phyloP scores from a whole-genome alignment of 2,797 vertebrate genomes.

The Eidolon dupreanum region DNA sequence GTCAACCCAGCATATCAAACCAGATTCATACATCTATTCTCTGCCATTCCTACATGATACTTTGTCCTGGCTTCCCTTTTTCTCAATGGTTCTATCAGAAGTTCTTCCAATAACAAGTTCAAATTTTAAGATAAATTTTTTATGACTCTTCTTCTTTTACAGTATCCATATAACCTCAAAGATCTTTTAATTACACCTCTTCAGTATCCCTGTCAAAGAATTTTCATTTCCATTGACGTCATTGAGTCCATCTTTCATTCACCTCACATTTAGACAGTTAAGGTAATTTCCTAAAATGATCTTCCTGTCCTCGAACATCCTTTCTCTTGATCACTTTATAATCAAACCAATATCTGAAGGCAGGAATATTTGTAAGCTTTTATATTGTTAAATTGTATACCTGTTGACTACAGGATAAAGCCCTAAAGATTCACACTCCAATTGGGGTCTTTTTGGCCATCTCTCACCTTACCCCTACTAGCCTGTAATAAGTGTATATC shows the following conservation, averaged over 20 bases:
- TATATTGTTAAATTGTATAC: neutral
- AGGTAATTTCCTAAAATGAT: neutral
- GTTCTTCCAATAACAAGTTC: neutral
- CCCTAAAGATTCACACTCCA: neutral
- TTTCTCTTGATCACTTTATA: neutral
- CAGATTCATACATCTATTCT: neutral
- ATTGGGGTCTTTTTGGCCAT: neutral
- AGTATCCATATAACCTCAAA: neutral
- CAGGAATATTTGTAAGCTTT: neutral
- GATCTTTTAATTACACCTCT: neutral
- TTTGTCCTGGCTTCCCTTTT: neutral
- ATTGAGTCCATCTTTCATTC: neutral
- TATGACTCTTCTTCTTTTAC: neutral
- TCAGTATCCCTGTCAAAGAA: neutral
- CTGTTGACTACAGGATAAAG: neutral
- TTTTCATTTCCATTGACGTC: neutral
- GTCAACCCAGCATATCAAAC: neutral
- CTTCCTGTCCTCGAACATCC: neutral
- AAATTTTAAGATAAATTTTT: neutral
- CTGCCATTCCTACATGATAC: neutral
- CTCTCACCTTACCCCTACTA: neutral
- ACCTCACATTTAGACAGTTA: neutral
- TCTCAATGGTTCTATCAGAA: neutral
- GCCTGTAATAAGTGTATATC: neutral
- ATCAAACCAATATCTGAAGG: neutral